Conservation (phyloP, 2,113 vertebrate genomes). For the Sapajus apella region DNA sequence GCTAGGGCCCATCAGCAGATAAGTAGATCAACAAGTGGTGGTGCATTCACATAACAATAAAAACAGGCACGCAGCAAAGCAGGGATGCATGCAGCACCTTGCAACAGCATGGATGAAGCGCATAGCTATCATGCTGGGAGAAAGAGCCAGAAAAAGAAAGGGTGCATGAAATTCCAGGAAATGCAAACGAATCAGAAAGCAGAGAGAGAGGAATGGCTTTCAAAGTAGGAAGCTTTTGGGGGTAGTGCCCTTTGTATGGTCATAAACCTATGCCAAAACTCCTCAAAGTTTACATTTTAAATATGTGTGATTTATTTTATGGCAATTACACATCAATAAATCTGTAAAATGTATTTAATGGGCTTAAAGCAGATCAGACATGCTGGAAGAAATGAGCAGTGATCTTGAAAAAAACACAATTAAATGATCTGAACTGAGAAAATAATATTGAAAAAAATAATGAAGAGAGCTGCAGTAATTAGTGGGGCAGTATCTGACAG, state of each 20-base stretch:
- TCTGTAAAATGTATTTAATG: background rate
- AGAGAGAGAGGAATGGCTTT: background rate
- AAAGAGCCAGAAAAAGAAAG: background rate
- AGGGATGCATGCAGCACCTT: too few species aligned
- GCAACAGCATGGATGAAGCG: accelerated
- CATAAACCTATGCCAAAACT: background rate
- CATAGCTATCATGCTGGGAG: accelerated
- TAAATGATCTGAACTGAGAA: background rate
- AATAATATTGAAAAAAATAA: background rate
- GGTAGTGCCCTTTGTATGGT: background rate
- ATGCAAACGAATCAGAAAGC: background rate
- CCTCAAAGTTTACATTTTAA: background rate
- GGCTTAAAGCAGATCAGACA: background rate
- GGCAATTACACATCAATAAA: background rate
- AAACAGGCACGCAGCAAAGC: too few species aligned
- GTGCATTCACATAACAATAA: background rate
- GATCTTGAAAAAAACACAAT: background rate
- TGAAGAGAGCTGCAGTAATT: background rate
- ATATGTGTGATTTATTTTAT: background rate
- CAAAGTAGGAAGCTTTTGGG: background rate
- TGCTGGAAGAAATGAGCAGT: background rate
- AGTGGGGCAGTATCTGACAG: background rate
- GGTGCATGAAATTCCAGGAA: background rate
- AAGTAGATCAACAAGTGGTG: background rate
- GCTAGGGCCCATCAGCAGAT: background rate